A percentile compares a stretch with the other conserved stretches of the same genome.
phyloP scores from a whole-genome alignment of 1,140 invertebrate species.

The Tachypleus tridentatus region DNA sequence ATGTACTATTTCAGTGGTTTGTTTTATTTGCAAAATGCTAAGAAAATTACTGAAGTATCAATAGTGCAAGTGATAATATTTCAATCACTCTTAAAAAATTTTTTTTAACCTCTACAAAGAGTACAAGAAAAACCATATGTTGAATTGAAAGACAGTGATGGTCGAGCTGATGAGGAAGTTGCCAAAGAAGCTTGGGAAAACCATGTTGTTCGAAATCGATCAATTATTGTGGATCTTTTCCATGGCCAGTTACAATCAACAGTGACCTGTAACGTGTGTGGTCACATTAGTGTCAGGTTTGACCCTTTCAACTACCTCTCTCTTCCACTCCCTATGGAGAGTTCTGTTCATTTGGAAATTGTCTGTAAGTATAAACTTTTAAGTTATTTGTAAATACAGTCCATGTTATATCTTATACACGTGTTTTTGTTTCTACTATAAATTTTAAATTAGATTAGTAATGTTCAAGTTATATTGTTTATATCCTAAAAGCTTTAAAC shows the following conservation, averaged over 20 bases:
- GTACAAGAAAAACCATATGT: conserved; percentile 53
- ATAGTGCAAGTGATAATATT: too few relatives aligned
- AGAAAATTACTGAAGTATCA: too few relatives aligned
- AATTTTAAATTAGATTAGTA: too few relatives aligned
- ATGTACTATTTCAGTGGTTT: too few relatives aligned
- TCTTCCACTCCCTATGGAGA: conserved; percentile 69
- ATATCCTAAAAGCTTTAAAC: too few relatives aligned
- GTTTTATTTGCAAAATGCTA: too few relatives aligned
- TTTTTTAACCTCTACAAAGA: conserved; percentile 11
- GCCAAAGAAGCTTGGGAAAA: conserved; percentile 71
- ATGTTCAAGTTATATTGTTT: too few relatives aligned
- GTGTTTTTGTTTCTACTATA: too few relatives aligned
- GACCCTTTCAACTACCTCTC: conserved; percentile 80
- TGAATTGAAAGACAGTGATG: conserved; percentile 61
- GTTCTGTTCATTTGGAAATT: conserved; percentile 56
- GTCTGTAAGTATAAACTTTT: conserved; percentile 40
- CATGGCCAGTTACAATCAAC: conserved; percentile 81
- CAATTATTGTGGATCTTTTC: conserved; percentile 77
- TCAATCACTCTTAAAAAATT: too few relatives aligned
- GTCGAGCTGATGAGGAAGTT: conserved; percentile 58
- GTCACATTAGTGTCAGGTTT: conserved; percentile 66
- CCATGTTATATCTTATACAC: too few relatives aligned
- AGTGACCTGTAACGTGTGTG: conserved; percentile 63
- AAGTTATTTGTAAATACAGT: too few relatives aligned
- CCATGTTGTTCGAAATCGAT: conserved; percentile 61